Conservation (phyloP, 2,888 invertebrate species). For the Lumbricus terrestris region DNA sequence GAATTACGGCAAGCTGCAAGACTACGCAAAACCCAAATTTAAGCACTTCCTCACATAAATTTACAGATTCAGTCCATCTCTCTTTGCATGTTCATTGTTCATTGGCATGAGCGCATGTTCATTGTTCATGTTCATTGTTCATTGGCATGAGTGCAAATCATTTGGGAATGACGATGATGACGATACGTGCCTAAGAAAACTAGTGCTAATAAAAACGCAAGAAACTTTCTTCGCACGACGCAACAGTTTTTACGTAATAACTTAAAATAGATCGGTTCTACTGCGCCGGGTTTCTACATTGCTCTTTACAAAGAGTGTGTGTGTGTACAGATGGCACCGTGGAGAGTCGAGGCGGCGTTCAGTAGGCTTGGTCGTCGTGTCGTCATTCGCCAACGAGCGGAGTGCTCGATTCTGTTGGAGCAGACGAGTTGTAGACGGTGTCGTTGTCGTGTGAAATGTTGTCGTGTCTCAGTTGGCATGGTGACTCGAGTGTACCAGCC, state of each 20-base stretch:
- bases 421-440: conserved; percentile 97
- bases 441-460: conserved; percentile 98
- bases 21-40: background rate
- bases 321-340: no score
- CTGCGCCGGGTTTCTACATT: background rate
- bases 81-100: background rate
- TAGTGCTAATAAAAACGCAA: background rate
- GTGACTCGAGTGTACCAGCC: conserved; percentile 94
- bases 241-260: background rate
- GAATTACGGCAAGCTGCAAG: background rate
- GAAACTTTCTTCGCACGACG: background rate
- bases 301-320: background rate
- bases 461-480: conserved; percentile 96
- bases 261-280: background rate
- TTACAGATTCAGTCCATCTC: background rate
- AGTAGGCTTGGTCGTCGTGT: background rate
- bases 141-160: no score
- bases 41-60: background rate
- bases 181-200: conserved; percentile 3
- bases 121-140: no score
- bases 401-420: conserved; percentile 98
- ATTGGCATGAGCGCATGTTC: no score
- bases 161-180: conserved; percentile 3
- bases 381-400: conserved; percentile 76
- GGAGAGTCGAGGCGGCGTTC: background rate